Evolutionary conservation across 2,797 vertebrate species (phyloP).

Genomic region (Falco biarmicus): DNA sequence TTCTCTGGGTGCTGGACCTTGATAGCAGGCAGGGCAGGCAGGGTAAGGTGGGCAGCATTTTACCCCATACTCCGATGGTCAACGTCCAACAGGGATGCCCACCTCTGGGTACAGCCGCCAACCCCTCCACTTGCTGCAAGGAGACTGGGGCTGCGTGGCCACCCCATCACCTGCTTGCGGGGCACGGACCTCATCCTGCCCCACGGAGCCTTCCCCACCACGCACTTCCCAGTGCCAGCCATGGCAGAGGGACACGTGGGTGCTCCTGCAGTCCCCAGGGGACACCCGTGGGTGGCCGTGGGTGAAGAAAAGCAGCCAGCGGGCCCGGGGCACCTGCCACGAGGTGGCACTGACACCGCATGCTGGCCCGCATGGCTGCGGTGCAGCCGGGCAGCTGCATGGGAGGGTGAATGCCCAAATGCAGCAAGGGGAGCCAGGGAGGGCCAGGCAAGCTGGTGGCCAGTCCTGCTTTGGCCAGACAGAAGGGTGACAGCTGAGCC

Average conservation of each 20-base stretch:
- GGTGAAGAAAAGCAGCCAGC: background rate
- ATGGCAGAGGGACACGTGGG: rapidly evolving
- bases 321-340: background rate
- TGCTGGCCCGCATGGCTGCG: background rate
- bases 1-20: background rate
- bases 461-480: background rate
- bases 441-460: background rate
- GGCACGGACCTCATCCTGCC: rapidly evolving
- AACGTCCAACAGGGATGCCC: rapidly evolving
- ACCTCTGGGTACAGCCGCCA: background rate
- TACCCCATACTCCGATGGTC: rapidly evolving
- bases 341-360: conserved; percentile 31
- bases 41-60: background rate
- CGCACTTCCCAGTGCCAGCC: background rate
- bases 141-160: background rate
- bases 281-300: background rate
- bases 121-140: background rate
- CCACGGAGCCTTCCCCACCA: background rate
- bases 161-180: rapidly evolving
- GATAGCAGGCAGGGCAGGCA: background rate
- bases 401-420: background rate
- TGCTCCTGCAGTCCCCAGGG: rapidly evolving
- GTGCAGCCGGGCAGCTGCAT: background rate
- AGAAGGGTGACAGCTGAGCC: background rate
- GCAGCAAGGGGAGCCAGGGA: background rate